These are phyloP conservation scores for Ptilorrhoa leucosticta DNA, from an alignment of 2,113 vertebrate genomes.

Conservation along the genomic window DNA sequence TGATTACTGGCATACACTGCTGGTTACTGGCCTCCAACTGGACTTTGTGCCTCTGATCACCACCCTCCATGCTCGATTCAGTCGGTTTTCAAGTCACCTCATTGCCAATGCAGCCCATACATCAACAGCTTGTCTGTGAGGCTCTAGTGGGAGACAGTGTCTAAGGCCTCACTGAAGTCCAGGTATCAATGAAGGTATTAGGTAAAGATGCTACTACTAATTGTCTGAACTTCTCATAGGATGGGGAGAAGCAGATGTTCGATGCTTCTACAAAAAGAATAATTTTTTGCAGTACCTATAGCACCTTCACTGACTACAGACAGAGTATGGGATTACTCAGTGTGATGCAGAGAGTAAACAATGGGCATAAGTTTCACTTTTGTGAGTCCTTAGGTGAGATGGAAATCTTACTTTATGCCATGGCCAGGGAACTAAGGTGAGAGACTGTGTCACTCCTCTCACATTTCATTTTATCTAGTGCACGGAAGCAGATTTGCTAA, in stretches of 20 bases:
- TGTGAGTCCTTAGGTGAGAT: not conserved
- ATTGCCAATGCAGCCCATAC: not conserved
- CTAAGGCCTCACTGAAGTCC: not conserved
- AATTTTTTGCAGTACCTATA: not conserved
- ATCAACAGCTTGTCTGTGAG: not conserved
- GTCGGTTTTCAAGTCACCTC: not conserved
- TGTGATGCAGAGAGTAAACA: not conserved
- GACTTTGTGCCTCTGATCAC: not conserved
- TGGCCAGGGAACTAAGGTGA: not conserved
- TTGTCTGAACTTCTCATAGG: not conserved
- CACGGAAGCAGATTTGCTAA: not conserved
- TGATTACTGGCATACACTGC: not conserved
- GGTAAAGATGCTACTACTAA: not conserved
- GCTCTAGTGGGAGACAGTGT: not conserved
- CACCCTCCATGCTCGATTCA: not conserved
- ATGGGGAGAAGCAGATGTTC: not conserved
- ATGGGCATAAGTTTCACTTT: not conserved
- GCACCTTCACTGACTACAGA: not conserved
- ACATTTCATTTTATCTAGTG: not conserved
- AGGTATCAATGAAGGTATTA: not conserved
- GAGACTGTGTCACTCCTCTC: not conserved
- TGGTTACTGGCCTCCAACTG: not conserved
- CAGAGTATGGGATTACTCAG: not conserved
- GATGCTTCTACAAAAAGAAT: not conserved
- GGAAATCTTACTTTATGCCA: not conserved